These are phyloP conservation scores for Chaetodon trifasciatus DNA, from an alignment of 2,797 vertebrate species.

Conservation along the genomic window DNA sequence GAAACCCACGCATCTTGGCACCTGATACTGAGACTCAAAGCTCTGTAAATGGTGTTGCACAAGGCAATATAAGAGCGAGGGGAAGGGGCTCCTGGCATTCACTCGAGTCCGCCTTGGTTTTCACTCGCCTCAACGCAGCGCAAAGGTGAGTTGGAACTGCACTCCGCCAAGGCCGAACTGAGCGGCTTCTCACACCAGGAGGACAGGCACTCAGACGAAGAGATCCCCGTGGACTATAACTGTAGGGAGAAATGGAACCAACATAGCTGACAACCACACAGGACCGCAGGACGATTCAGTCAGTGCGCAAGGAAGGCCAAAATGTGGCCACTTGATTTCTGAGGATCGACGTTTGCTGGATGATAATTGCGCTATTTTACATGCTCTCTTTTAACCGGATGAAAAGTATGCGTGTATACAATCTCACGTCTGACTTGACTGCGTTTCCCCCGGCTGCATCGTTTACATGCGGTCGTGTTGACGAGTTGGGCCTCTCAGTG, in stretches of 20 bases:
- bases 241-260: slow-evolving; percentile 58
- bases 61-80: slow-evolving; percentile 82
- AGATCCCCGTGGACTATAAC: slow-evolving; percentile 72
- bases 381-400: slow-evolving; percentile 41
- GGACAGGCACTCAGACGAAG: slow-evolving; percentile 54
- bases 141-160: slow-evolving; percentile 84
- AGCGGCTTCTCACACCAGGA: slow-evolving; percentile 26
- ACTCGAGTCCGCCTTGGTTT: slow-evolving; percentile 84
- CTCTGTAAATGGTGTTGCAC: slow-evolving; percentile 86
- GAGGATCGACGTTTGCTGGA: slow-evolving; percentile 68
- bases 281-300: slow-evolving; percentile 59
- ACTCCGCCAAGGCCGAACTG: slow-evolving; percentile 16
- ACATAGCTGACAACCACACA: slow-evolving; percentile 36
- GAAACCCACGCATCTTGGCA: slow-evolving; percentile 84
- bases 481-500: slow-evolving; percentile 34
- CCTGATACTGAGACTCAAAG: slow-evolving; percentile 82
- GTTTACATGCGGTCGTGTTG: slow-evolving; percentile 28
- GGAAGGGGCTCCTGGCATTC: slow-evolving; percentile 59
- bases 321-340: slow-evolving; percentile 32
- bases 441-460: slow-evolving; percentile 14
- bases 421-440: slow-evolving; percentile 29
- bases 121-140: slow-evolving; percentile 87
- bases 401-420: background rate
- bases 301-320: slow-evolving; percentile 39
- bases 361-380: slow-evolving; percentile 43